Evolutionary conservation across 2,797 vertebrate species (phyloP), one percentile per base, ranked within the genome.

Genomic region (Sebastes variabilis): DNA sequence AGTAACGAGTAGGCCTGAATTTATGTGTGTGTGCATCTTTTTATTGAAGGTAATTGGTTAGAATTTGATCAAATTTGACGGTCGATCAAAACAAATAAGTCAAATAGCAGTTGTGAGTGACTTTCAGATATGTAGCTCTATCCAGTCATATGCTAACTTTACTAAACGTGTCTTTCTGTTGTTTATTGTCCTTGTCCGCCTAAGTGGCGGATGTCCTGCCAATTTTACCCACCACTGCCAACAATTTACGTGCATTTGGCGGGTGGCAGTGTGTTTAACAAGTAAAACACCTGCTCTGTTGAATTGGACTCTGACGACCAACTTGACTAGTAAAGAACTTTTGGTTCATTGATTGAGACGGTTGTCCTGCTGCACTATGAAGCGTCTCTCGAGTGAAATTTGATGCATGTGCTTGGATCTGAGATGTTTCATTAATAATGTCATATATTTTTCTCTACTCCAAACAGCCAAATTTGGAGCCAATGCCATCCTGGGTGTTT

Each of bases 401-500:
- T 2, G 7, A 42, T 65, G 5, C 25, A 8, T 13, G 5, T 27
- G 4, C 2, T 58, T 30, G 2, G 4, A 62, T 55, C 42, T 69
- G 38, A 25, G 5, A 16, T 55, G 12, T 42, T 18, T 30, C 1
- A 18, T 20, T 12, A 46, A 46, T 46, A 46, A 46, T 46, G 8
- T 20, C 36, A 18, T 32, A 29, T 30, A 42, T 73, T 27, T 59
- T 64, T 25, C 7, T 79, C 64, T 62, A 34, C 2, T 25, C 24
- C 61, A 72, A 61, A 30, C 81, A 99, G 98, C 98, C 66, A 97
- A 98, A 84, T 97, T 98, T 81, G 98, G 98, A 85, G 98, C 98
- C 0, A 99, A 99, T 49, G 98, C 98, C 81, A 98, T 99, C 87
- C 92, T 99, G 88, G 98, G 98, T 0, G 97, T 99, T 11, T 99